These are phyloP conservation scores for Gastrophysa polygoni DNA, from an alignment of 2,888 invertebrate species.

Conservation along the genomic window DNA sequence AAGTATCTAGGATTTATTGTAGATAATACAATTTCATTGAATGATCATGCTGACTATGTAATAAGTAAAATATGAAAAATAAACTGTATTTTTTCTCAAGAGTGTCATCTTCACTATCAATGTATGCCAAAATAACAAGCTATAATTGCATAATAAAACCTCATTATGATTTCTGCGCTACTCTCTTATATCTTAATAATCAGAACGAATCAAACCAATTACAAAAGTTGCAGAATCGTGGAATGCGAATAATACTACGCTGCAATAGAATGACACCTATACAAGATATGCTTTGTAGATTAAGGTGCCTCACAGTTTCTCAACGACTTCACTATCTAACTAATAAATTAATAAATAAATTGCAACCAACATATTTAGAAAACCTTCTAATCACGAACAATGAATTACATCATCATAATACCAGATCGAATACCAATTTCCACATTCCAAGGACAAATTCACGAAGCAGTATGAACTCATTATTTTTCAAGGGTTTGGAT, in stretches of 20 bases:
- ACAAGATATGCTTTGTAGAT: slow-evolving; percentile 3
- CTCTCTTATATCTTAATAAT: slow-evolving; percentile 7
- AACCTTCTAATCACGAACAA: slow-evolving; percentile 7
- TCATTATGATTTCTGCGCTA: not conserved
- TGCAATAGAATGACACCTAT: slow-evolving; percentile 13
- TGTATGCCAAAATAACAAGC: not conserved
- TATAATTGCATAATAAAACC: slow-evolving; percentile 1
- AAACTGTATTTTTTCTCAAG: too few relatives aligned
- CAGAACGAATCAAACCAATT: slow-evolving; percentile 7
- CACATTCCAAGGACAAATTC: not conserved
- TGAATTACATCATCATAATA: slow-evolving; percentile 12
- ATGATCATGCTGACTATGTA: slow-evolving; percentile 1
- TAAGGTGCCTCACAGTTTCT: slow-evolving; percentile 3
- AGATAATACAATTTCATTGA: slow-evolving; percentile 9
- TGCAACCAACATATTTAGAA: slow-evolving; percentile 5
- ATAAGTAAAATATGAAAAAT: slow-evolving; percentile 6
- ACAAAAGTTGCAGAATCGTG: slow-evolving; percentile 7
- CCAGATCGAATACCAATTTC: slow-evolving; percentile 5
- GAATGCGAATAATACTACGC: slow-evolving; percentile 14
- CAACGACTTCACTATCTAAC: slow-evolving; percentile 6
- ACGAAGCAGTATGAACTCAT: not conserved
- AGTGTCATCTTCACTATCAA: too few relatives aligned
- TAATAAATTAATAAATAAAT: slow-evolving; percentile 10
- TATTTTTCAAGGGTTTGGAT: not conserved
- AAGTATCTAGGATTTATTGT: slow-evolving; percentile 5